A percentile compares a stretch with the other conserved stretches of the same genome.
These are phyloP conservation scores for Ditula angustiorana DNA, from an alignment of 2,888 invertebrate genomes.

Conservation along the genomic window DNA sequence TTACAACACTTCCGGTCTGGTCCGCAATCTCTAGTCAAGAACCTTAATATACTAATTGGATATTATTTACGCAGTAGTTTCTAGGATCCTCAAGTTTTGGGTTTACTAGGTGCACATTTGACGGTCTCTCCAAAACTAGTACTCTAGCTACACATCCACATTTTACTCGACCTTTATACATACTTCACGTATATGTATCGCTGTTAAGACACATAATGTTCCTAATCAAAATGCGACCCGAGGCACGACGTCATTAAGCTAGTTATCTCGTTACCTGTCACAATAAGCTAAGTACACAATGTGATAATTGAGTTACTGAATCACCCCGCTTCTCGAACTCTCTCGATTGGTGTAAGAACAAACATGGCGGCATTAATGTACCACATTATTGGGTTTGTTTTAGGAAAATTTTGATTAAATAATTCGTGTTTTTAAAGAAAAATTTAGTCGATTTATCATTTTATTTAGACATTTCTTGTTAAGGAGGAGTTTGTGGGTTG, in stretches of 20 bases:
- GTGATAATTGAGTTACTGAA: conserved; percentile 57
- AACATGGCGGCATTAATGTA: conserved; percentile 28
- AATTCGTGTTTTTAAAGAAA: not conserved
- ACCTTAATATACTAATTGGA: too few species aligned
- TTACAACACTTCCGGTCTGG: too few species aligned
- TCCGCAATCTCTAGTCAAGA: too few species aligned
- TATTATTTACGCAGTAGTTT: too few species aligned
- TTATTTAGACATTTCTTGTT: too few species aligned
- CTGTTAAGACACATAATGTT: conserved; percentile 26
- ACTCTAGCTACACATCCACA: too few species aligned
- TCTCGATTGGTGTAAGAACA: conserved; percentile 25
- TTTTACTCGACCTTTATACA: not conserved
- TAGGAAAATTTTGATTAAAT: not conserved
- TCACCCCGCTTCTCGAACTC: conserved; percentile 42
- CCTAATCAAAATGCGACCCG: conserved; percentile 52
- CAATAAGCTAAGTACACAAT: conserved; percentile 54
- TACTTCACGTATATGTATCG: not conserved
- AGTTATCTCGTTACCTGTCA: conserved; percentile 63
- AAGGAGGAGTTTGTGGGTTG: too few species aligned
- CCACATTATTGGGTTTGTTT: not conserved
- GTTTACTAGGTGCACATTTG: too few species aligned
- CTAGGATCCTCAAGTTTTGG: too few species aligned
- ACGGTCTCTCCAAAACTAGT: too few species aligned
- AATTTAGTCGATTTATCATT: too few species aligned
- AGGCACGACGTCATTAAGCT: conserved; percentile 52